Percentiles rank a stretch among this genome's conserved stretches.
Conservation (phyloP, 2,888 invertebrate species). For the Amblyjoppa fuscipennis region DNA sequence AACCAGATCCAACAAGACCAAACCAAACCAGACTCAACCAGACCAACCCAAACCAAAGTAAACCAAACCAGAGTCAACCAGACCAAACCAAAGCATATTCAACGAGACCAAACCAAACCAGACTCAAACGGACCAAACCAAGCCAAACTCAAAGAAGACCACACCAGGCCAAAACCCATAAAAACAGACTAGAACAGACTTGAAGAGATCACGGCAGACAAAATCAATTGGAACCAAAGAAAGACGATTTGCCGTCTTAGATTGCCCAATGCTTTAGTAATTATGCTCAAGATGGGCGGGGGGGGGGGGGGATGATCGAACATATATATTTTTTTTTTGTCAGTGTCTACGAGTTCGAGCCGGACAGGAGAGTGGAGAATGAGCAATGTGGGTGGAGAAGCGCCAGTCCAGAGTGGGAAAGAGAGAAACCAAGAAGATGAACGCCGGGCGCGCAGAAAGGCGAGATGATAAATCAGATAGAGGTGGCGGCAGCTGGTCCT, state of each 20-base stretch:
- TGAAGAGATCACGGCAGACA: too few species aligned
- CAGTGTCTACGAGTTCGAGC: conserved; percentile 4
- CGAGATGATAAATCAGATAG: conserved; percentile 82
- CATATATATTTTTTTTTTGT: neutral
- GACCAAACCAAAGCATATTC: too few species aligned
- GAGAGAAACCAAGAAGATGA: conserved; percentile 51
- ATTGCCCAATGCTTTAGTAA: neutral
- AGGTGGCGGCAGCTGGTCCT: conserved; percentile 82
- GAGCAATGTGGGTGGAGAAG: conserved; percentile 49
- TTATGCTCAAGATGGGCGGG: conserved; percentile 31
- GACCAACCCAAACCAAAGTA: too few species aligned
- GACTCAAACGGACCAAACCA: too few species aligned
- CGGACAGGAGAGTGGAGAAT: conserved; percentile 41
- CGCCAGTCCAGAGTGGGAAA: conserved; percentile 55
- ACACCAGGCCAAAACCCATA: too few species aligned
- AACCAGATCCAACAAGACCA: too few species aligned
- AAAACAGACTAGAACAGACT: too few species aligned
- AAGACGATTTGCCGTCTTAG: neutral
- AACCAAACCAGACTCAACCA: too few species aligned
- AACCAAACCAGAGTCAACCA: too few species aligned
- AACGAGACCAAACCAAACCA: too few species aligned
- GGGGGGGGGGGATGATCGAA: conserved; percentile 37
- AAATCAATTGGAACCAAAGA: neutral
- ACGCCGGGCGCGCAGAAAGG: conserved; percentile 64
- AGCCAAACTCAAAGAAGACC: too few species aligned